These are phyloP conservation scores for Salticus scenicus DNA, from an alignment of 2,888 invertebrate species.

Conservation along the genomic window DNA sequence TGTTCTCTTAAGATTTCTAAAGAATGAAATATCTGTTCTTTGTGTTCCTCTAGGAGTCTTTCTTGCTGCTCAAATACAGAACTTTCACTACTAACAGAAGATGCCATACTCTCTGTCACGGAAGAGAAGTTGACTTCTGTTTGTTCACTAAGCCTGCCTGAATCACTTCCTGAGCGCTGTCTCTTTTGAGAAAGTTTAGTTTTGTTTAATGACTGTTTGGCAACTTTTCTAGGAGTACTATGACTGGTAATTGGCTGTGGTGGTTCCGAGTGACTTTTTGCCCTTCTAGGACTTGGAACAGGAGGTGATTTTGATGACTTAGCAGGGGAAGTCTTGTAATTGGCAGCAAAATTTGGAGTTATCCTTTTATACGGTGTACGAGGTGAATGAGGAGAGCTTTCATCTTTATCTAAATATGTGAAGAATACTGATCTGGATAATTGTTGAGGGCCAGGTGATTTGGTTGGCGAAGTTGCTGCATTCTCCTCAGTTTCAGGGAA, in stretches of 20 bases:
- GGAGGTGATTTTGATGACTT: conserved; percentile 32
- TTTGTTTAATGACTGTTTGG: conserved; percentile 8
- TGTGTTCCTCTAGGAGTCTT: conserved; percentile 45
- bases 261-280: conserved; percentile 45
- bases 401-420: conserved; percentile 49
- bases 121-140: conserved; percentile 16
- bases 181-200: conserved; percentile 22
- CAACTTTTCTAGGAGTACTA: conserved; percentile 43
- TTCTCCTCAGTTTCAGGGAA: conserved; percentile 36
- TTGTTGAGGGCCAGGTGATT: conserved; percentile 29
- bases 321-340: conserved; percentile 48
- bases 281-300: conserved; percentile 26
- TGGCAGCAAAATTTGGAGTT: conserved; percentile 32
- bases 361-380: conserved; percentile 54
- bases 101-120: conserved; percentile 52
- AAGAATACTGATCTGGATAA: conserved; percentile 58
- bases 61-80: conserved; percentile 51
- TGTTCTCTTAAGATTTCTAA: conserved; percentile 61
- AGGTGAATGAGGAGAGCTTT: conserved; percentile 27
- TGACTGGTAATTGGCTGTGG: conserved; percentile 24
- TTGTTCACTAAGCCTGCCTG: not conserved
- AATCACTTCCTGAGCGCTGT: conserved; percentile 28
- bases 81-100: conserved; percentile 53
- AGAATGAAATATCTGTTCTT: conserved; percentile 48
- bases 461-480: conserved; percentile 21